Conservation (phyloP, 2,888 invertebrate species). For the Troides helena region DNA sequence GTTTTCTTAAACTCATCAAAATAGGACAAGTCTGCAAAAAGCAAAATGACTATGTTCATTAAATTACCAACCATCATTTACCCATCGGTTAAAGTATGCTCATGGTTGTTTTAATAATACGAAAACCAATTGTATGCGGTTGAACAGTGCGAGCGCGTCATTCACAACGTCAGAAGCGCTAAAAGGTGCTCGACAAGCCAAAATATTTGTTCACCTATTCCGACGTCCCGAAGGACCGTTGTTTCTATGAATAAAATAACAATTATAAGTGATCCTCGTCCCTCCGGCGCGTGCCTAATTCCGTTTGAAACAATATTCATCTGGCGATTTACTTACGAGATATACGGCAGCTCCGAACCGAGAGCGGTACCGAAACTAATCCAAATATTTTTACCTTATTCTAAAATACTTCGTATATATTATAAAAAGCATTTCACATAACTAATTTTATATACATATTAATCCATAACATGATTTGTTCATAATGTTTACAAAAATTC, state of each 20-base stretch:
- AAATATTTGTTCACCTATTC: conserved; percentile 76
- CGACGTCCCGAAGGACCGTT: conserved; percentile 67
- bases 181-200: conserved; percentile 71
- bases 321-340: conserved; percentile 63
- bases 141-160: conserved; percentile 33
- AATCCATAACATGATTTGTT: no score
- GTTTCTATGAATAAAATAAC: conserved; percentile 82
- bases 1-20: no score
- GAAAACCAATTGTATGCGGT: conserved; percentile 4
- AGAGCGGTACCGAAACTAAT: neutral
- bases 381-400: no score
- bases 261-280: conserved; percentile 78
- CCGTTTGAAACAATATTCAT: conserved; percentile 80
- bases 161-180: conserved; percentile 47
- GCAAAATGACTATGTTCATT: neutral
- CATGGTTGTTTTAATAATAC: conserved; percentile 4
- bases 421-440: no score
- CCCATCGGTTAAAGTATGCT: neutral
- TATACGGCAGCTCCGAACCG: conserved; percentile 41
- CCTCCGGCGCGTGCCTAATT: conserved; percentile 74
- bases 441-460: no score
- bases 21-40: neutral
- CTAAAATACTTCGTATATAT: no score
- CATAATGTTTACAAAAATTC: no score
- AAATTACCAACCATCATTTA: neutral